phyloP scores from a whole-genome alignment of 1,140 invertebrate species.

The Dufourea novaeangliae region DNA sequence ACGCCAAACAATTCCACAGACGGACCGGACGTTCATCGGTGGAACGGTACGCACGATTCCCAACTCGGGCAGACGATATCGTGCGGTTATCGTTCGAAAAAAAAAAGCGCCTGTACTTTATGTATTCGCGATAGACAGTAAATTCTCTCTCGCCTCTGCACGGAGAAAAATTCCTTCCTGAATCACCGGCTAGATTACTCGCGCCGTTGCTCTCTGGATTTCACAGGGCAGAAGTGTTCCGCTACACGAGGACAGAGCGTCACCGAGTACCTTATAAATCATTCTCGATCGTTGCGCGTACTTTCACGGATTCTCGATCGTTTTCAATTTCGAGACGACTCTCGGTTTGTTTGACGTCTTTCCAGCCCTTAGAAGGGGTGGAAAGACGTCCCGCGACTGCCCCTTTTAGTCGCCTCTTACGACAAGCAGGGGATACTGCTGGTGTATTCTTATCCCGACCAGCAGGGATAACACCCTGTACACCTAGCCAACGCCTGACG shows the following conservation, averaged over 20 bases:
- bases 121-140: conserved; percentile 48
- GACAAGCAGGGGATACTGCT: no score
- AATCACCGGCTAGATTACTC: conserved; percentile 65
- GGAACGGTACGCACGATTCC: background rate
- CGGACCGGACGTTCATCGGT: background rate
- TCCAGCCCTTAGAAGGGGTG: no score
- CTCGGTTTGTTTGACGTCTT: no score
- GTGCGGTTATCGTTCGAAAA: conserved; percentile 26
- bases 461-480: no score
- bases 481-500: background rate
- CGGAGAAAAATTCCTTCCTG: conserved; percentile 61
- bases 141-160: conserved; percentile 37
- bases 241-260: conserved; percentile 31
- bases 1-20: background rate
- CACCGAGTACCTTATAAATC: conserved; percentile 51
- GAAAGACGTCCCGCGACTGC: no score
- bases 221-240: conserved; percentile 56
- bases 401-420: no score
- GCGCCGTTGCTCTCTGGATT: conserved; percentile 59
- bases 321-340: background rate
- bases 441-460: no score
- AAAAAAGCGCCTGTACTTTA: conserved; percentile 38
- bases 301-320: conserved; percentile 38
- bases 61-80: conserved; percentile 7
- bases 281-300: conserved; percentile 35